Base-by-base conservation (phyloP, 2,888 invertebrate species). In the Himalopsyche kuldschensis region DNA sequence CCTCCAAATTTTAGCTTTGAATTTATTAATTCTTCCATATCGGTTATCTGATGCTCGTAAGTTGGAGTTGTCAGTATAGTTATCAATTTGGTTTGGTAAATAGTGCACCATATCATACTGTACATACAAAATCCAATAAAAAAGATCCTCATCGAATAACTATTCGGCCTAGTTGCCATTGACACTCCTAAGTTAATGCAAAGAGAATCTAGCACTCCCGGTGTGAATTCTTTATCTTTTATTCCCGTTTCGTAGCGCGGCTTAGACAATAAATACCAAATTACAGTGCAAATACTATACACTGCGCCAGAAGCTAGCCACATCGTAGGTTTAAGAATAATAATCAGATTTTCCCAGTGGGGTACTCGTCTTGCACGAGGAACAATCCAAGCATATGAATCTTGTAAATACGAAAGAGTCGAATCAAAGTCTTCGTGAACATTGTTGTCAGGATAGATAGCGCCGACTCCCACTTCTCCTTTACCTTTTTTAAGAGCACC, bases 381-480 rank as follows among this genome's bases (percentile, higher is more conserved):
- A 4, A 89, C 89, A 55, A 89, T 89, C 88, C 89, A 89, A 0
- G 88, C 86, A 4, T 89, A 84, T 4, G 88, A 87, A 84, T 89
- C 89, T 77, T 88, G 88, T 27, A 88, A 85, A 84, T 89, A 89
- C 1, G 89, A 87, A 5, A 87, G 80, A 20, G 88, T 88, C 15
- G 87, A 84, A 82, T 90, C 90, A 55, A 89, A 88, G 82, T 86
- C 85, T 17, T 84, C 63, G 48, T 87, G 87, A 31, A 88, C 86
- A 27, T 87, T 85, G 4, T 85, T 85, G 24, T 88, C 88, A 20
- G 88, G 88, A 4, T 88, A 88, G 75, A 89, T 88, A 15, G 88
- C 88, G 1, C 89, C 89, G 20, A 90, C 87, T n/a, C 87, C 88
- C 11, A 89, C 82, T 84, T 89, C 89, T 8, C 87, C 87, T 75